Base-by-base conservation (phyloP, 1,140 invertebrate genomes). In the Habropoda laboriosa region DNA sequence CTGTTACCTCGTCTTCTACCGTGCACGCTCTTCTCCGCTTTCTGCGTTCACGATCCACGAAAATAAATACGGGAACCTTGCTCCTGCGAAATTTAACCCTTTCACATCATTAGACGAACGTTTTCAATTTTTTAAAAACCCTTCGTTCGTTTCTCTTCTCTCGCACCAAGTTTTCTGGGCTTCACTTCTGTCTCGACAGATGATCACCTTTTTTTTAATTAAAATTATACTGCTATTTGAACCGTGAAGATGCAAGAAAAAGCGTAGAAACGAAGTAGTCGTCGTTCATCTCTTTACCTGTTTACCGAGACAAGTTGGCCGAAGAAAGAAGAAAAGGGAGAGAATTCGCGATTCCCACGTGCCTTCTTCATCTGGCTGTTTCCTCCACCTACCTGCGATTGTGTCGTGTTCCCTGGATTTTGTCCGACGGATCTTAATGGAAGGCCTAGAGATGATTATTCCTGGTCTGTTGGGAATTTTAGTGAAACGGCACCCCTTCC, bases 271-370 rank as follows among this genome's bases (percentile, higher is more conserved):
- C 12, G 24, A 53, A 32, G 21, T n/a, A n/a, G 76, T 42, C 35
- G 18, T 40, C 38, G 53, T 47, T 47, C 24, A 57, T 71, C 74
- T 88, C 77, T 89, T 89, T 91, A 90, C 86, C 88, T 89, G 88
- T 91, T 91, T 91, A 91, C 89, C 85, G 66, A 86, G 88, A 86
- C 76, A 83, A 87, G 85, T 89, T 87, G 86, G 74, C 32, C 53
- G 74, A 53, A 80, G 32, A 70, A 18, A 77, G 57, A 40, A 80
- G 74, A 82, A 27, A 78, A 74, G 75, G 72, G 83, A 16, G 30
- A 32, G 32, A 24, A 21, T 30, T 85, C 82, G 85, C 86, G 87
- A 89, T 92, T 92, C 90, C 91, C 90, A 92, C 91, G 90, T 92
- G 88, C 78, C 83, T 83, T 53, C 55, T 70, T 79, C 35, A 64